Percentiles rank a stretch among this genome's conserved stretches.
phyloP scores from a whole-genome alignment of 2,797 vertebrate genomes.

The Carduelis carduelis region DNA sequence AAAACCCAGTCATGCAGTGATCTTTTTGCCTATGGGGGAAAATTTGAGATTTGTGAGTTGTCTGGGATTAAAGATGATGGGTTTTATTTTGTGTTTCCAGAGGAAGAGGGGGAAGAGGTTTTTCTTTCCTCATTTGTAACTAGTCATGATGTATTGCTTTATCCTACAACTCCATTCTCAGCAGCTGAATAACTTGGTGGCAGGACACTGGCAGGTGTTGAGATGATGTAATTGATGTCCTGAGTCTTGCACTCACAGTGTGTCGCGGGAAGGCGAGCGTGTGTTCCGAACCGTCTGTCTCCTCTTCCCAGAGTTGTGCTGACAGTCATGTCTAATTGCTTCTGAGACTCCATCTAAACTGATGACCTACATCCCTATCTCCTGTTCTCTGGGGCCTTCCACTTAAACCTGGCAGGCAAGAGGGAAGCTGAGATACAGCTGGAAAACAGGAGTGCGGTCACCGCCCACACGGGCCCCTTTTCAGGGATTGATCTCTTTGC shows the following conservation, averaged over 20 bases:
- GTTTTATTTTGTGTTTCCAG: conserved; percentile 14
- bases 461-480: background rate
- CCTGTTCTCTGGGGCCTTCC: conserved; percentile 47
- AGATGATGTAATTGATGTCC: conserved; percentile 45
- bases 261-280: background rate
- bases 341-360: background rate
- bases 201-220: conserved; percentile 6
- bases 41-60: background rate
- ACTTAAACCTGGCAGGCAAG: background rate
- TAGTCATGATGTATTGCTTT: conserved; percentile 30
- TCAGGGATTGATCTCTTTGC: background rate
- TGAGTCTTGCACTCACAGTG: conserved; percentile 1
- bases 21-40: conserved; percentile 39
- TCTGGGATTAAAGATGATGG: conserved; percentile 14
- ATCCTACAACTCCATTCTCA: conserved; percentile 31
- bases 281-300: background rate
- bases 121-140: conserved; percentile 30
- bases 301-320: background rate
- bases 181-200: background rate
- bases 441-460: background rate
- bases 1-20: conserved; percentile 35
- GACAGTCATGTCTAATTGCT: background rate
- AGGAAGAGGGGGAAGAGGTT: background rate
- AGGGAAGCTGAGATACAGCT: conserved; percentile 10
- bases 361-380: background rate